Evolutionary conservation across 2,888 invertebrate genomes (phyloP), one percentile per base, ranked within the genome.

Genomic region (Hirtodrosophila duncani): DNA sequence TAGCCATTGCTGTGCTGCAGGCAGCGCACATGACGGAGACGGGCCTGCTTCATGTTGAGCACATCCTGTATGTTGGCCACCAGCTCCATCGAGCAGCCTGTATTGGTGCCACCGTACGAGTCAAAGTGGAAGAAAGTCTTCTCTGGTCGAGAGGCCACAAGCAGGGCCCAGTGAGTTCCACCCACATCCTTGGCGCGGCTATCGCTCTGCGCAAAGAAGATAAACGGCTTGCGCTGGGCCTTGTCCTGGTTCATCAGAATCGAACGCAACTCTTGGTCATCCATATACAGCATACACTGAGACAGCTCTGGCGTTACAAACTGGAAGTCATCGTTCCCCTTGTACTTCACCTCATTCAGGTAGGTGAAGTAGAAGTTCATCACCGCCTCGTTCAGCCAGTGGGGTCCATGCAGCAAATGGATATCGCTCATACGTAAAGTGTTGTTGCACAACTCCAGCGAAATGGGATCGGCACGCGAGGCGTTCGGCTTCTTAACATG

Each of bases 321-420:
- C 10, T 94, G 87, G 49, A 96, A 84, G 59, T 91, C 88, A 49
- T 85, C 87, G 61, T 89, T 87, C 38, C 88, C 87, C 79, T 86
- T 88, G 83, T 92, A 94, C 55, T 90, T 87, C 31, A 90, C 89
- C 71, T 90, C 90, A 84, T 93, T 92, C 74, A 96, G 88, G 85
- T 95, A 97, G 88, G 97, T 96, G 84, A 95, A 95, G 87, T 94
- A 96, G 88, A 98, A 97, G 55, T 94, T 94, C 81, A 98, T 9
- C 3, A 70, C 21, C 29, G 92, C 93, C 85, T 98, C 97, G 86
- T 97, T 98, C 18, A 98, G 88, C 97, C 97, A 97, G 79, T 91
- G 87, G 0, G 93, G 91, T 30, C 93, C 93, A 67, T 90, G 88
- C 51, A 98, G 87, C 48, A 97, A 88, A 55, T 92, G 89, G 26